A percentile compares a stretch with the other conserved stretches of the same genome.
These are phyloP conservation scores for Chelon labrosus DNA, from an alignment of 2,797 vertebrate genomes.

Conservation along the genomic window DNA sequence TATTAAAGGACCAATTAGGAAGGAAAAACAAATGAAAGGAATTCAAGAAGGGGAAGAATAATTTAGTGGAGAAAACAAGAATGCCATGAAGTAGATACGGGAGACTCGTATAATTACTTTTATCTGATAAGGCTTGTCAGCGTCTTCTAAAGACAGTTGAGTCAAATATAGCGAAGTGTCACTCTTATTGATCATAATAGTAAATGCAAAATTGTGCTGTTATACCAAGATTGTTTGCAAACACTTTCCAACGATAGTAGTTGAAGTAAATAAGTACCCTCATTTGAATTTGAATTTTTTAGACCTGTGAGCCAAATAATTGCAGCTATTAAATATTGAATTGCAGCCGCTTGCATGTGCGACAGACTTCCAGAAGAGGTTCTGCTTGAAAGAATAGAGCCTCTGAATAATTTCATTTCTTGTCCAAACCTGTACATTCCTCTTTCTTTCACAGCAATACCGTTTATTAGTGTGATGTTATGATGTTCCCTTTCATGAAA, in stretches of 20 bases:
- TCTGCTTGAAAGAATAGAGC: constrained; percentile 20
- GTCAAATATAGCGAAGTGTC: constrained; percentile 17
- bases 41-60: too few relatives aligned
- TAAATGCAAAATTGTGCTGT: constrained; percentile 10
- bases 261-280: not conserved
- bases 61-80: constrained; percentile 18
- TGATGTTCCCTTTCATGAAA: constrained; percentile 18
- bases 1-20: constrained; percentile 36
- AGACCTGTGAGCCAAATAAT: constrained; percentile 19
- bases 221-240: constrained; percentile 10
- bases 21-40: constrained; percentile 16
- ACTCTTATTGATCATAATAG: constrained; percentile 7
- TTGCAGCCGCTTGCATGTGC: constrained; percentile 21
- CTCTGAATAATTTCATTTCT: constrained; percentile 9
- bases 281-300: not conserved
- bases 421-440: constrained; percentile 16
- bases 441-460: constrained; percentile 8
- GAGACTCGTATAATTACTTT: constrained; percentile 9
- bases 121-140: constrained; percentile 10
- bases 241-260: constrained; percentile 2
- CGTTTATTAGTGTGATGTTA: constrained; percentile 39
- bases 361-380: constrained; percentile 32
- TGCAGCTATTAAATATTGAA: not conserved
- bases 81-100: constrained; percentile 14
- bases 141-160: constrained; percentile 12